Evolutionary conservation across 2,113 vertebrate genomes (phyloP), one percentile per base, ranked within the genome.

Genomic region (Embiotoca jacksoni): DNA sequence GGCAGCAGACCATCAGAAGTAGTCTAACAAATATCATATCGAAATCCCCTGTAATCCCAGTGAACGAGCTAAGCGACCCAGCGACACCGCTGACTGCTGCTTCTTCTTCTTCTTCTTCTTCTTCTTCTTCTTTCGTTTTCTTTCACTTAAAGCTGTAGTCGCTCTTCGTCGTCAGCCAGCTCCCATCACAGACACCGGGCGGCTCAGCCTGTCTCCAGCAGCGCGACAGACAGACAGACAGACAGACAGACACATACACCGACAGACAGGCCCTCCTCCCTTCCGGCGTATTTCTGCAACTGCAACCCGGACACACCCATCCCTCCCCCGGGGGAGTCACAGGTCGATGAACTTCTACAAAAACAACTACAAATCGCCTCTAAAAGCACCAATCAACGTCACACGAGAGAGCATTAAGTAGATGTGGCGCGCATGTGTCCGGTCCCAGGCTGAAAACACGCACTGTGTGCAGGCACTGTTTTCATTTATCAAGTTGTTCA

Each of bases 1-100:
- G 74, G 75, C 84, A 91, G 90, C 81, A 92, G 54, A 92, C 41
- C 50, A 90, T 8, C 71, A 95, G 9, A 30, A 92, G 11, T 49
- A 92, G 31, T 81, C 90, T 88, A 4, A 94, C 11, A 62, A 90
- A 80, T 74, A 82, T 70, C 93, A 94, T 94, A 75, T 87, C 84
- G 87, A 83, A 88, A 85, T 75, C 59, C 82, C 89, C 83, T 56
- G 81, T 88, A 36, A 30, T 15, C 30, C 68, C 65, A 61, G 15
- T 55, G 1, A 70, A 47, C 16, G 5, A 76, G 70, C 62, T 13
- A 16, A 47, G 36, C 32, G 69, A 63, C n/a, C 67, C 80, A 79
- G 85, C 65, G 52, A 84, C 41, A 49, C 50, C 57, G 64, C 58
- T 53, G 75, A 72, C 14, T 39, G 73, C 37, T 73, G 68, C 23